Evolutionary conservation across 2,888 invertebrate genomes (phyloP), one percentile per base, ranked within the genome.

Genomic region (Willowsia nigromaculata): DNA sequence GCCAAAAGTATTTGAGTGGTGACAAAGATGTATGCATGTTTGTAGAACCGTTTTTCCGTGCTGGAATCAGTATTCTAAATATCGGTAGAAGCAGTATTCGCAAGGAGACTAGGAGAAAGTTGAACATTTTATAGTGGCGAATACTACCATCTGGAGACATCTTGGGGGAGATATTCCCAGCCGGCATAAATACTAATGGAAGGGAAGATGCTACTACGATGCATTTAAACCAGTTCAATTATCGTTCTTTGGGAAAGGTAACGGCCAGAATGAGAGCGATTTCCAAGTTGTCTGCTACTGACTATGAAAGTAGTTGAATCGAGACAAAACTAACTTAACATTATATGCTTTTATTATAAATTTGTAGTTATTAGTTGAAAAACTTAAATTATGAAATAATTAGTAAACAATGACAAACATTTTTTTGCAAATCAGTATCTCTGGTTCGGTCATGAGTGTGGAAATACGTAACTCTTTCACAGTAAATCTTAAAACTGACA

Each of bases 381-480:
- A n/a, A n/a, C n/a, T n/a, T n/a, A n/a, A n/a, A n/a, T n/a, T n/a
- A n/a, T n/a, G n/a, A n/a, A n/a, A n/a, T n/a, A n/a, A n/a, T n/a
- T n/a, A n/a, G n/a, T n/a, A n/a, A n/a, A n/a, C n/a, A n/a, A n/a
- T n/a, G n/a, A n/a, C n/a, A n/a, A n/a, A n/a, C n/a, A n/a, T n/a
- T n/a, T 11, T 13, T 30, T 78, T 30, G 1, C 56, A 81, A 68
- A 92, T 18, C 88, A 92, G 30, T 88, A 81, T 40, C 88, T 90
- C 3, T 92, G 91, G 91, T 74, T 92, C 15, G 80, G 83, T n/a
- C 92, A 92, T 82, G 92, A 92, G 76, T 91, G 88, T 11, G 92
- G 92, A 11, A n/a, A n/a, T n/a, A n/a, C 92, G 92, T 82, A 90
- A 90, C 37, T 88, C 90, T 7, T 86, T 92, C 11, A 92, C 92